These are phyloP conservation scores for Zoanthus sansibaricus DNA, from an alignment of 92 coral and sea anemone species.

Conservation along the genomic window DNA sequence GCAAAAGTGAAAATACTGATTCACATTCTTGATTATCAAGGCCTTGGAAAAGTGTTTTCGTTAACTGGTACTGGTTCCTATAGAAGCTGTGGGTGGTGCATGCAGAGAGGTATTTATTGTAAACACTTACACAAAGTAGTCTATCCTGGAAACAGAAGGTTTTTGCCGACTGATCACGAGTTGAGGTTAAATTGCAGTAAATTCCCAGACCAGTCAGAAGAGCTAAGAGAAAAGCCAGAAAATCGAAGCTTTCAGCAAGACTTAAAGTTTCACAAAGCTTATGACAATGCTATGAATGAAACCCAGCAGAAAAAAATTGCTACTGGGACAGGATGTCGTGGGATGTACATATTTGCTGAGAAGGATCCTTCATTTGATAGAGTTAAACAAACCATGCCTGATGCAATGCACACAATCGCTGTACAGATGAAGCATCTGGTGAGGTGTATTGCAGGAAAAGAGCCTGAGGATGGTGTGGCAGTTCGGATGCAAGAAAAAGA, in stretches of 20 bases:
- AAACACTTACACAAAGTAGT: slow-evolving; percentile 42
- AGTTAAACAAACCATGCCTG: slow-evolving; percentile 43
- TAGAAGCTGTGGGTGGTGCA: not conserved
- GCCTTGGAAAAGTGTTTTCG: slow-evolving; percentile 43
- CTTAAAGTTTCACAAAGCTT: slow-evolving; percentile 29
- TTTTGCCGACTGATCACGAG: slow-evolving; percentile 25
- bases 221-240: slow-evolving; percentile 31
- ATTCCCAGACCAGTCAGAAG: slow-evolving; percentile 25
- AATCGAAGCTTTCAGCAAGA: slow-evolving; percentile 28
- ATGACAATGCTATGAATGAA: slow-evolving; percentile 21
- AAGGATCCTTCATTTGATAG: slow-evolving; percentile 36
- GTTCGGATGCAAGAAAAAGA: too few relatives aligned
- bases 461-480: too few relatives aligned
- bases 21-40: slow-evolving; percentile 6
- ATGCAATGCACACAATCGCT: slow-evolving; percentile 60
- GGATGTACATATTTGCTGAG: slow-evolving; percentile 32
- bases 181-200: slow-evolving; percentile 45
- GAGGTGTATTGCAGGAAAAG: slow-evolving; percentile 11
- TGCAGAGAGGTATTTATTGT: not conserved
- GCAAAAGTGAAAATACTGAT: slow-evolving; percentile 54
- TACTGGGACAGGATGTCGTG: slow-evolving; percentile 43
- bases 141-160: slow-evolving; percentile 55
- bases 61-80: slow-evolving; percentile 52
- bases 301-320: slow-evolving; percentile 20
- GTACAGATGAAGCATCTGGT: slow-evolving; percentile 49